Evolutionary conservation across 2,113 vertebrate genomes (phyloP).

Genomic region (Brachypteracias leptosomus): DNA sequence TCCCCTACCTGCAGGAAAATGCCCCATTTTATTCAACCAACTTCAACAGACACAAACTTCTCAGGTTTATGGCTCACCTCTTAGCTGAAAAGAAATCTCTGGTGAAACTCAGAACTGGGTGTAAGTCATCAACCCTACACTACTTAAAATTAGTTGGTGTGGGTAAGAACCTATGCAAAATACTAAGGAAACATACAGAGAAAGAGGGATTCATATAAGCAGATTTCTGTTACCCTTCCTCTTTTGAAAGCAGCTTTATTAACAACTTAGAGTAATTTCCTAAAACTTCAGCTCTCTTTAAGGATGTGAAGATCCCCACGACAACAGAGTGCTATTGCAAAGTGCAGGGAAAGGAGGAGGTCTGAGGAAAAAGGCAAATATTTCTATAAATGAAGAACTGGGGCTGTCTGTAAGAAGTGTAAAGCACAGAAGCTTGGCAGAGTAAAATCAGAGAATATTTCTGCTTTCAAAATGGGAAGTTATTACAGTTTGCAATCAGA

Average conservation of each 20-base stretch:
- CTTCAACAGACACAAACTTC: background rate
- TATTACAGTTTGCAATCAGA: conserved; percentile 34
- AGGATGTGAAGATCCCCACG: background rate
- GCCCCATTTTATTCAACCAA: background rate
- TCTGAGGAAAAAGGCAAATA: background rate
- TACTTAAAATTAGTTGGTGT: background rate
- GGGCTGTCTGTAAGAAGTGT: background rate
- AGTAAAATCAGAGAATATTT: conserved; percentile 23
- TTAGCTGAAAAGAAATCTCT: background rate
- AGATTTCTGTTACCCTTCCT: background rate
- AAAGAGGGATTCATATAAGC: background rate
- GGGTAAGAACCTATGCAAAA: background rate
- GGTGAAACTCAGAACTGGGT: background rate
- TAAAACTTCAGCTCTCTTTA: background rate
- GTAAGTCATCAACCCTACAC: background rate
- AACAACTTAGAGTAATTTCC: background rate
- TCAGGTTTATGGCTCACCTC: accelerated
- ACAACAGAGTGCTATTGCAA: background rate
- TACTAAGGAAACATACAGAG: background rate
- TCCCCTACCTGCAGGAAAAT: background rate
- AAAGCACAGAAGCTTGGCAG: background rate
- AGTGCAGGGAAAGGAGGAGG: background rate
- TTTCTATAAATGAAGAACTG: background rate
- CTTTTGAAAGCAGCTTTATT: background rate
- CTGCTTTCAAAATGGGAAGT: conserved; percentile 34